Percentiles rank a stretch among this genome's conserved stretches.
Conservation (phyloP, 2,113 vertebrate genomes). For the Chloropsis cyanopogon region DNA sequence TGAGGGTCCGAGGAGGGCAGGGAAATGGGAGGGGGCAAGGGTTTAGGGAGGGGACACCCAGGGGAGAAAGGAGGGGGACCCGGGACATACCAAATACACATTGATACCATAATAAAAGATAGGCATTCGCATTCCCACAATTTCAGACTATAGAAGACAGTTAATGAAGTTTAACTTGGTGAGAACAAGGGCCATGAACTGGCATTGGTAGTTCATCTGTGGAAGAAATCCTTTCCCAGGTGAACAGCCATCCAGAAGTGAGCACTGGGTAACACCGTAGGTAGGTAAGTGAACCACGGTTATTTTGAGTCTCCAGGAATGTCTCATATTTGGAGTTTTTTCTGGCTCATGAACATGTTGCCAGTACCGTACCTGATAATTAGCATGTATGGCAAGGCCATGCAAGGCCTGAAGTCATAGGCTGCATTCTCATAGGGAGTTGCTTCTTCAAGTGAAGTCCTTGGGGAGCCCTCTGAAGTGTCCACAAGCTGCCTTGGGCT, state of each 20-base stretch:
- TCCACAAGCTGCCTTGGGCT: background rate
- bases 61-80: no score
- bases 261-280: fast-evolving
- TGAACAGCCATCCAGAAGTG: background rate
- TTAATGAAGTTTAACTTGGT: background rate
- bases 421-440: background rate
- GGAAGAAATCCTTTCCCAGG: background rate
- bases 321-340: background rate
- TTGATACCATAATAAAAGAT: no score
- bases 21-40: no score
- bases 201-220: background rate
- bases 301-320: background rate
- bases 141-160: background rate
- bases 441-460: background rate
- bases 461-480: background rate
- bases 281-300: background rate
- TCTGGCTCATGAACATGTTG: fast-evolving
- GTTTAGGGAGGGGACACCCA: no score
- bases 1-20: no score
- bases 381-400: no score
- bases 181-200: background rate
- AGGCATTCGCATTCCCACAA: no score
- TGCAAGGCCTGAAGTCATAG: background rate
- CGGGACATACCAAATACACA: no score
- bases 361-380: background rate